phyloP scores from a whole-genome alignment of 2,113 vertebrate species.

The Alouatta palliata region DNA sequence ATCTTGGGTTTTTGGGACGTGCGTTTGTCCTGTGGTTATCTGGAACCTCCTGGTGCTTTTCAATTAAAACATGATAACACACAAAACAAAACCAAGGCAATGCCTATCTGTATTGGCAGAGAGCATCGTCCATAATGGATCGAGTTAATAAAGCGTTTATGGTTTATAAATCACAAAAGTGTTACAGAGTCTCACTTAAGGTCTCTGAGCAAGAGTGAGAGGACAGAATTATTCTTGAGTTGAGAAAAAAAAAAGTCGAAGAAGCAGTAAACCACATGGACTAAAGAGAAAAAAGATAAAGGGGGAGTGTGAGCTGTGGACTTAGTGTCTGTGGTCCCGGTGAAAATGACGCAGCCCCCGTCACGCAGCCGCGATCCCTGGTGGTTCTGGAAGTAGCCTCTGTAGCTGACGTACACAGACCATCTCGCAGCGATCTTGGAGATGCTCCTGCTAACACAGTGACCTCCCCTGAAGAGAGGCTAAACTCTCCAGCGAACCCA shows the following conservation, averaged over 20 bases:
- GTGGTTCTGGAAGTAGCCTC: background rate
- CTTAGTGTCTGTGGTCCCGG: fast-evolving
- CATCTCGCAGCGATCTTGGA: background rate
- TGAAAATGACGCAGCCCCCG: fast-evolving
- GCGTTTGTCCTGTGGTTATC: background rate
- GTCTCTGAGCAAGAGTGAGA: background rate
- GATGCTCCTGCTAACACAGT: background rate
- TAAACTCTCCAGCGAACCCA: fast-evolving
- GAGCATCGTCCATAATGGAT: no score
- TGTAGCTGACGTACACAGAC: background rate
- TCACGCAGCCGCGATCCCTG: background rate
- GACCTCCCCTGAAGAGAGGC: fast-evolving
- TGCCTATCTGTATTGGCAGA: background rate
- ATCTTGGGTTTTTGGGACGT: background rate
- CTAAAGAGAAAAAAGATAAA: background rate
- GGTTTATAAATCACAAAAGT: background rate
- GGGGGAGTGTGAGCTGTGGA: no score
- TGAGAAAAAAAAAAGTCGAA: background rate
- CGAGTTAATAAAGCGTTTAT: background rate
- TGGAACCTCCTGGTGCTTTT: background rate
- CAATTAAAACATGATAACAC: background rate
- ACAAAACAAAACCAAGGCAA: background rate
- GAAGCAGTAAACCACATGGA: fast-evolving
- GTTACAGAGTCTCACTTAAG: background rate
- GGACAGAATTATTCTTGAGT: fast-evolving